Evolutionary conservation across 2,797 vertebrate genomes (phyloP), one percentile per base, ranked within the genome.

Genomic region (Chelmon rostratus): DNA sequence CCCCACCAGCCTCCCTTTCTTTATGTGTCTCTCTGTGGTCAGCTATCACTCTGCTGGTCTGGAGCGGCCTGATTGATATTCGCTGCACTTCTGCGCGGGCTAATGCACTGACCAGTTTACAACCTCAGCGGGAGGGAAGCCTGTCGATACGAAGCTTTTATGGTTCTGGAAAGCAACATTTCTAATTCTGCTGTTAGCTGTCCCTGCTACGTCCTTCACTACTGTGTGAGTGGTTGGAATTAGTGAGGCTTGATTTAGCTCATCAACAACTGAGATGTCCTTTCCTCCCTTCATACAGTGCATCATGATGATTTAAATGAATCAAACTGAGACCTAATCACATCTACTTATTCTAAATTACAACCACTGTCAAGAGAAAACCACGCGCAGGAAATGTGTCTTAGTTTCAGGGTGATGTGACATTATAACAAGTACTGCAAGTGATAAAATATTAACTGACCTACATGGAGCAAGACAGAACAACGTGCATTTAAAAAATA

Each of bases 61-160:
- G 65, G 19, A 46, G 54, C 38, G 37, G 59, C 47, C 87, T 86
- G 63, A 81, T 93, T 92, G 62, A 86, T 87, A 93, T 85, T 93
- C 91, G 82, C 25, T 49, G 76, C 87, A 78, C 76, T 82, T 76
- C 76, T 74, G 69, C 1, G 6, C 68, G 73, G 71, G 62, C 80
- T 85, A 81, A 88, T 81, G 73, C 74, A 49, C 63, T 68, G 82
- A 79, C 62, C 76, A 71, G 66, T 88, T 89, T 84, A 86, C 81
- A 86, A 78, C 81, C 79, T 88, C 70, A 37, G 83, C 80, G 79
- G 84, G 79, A 86, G 84, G 84, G 80, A 87, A 79, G 83, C 68
- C 40, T 68, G 78, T 87, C 88, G 87, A 78, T 77, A 72, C 0
- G 5, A 79, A 71, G 37, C 61, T 81, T 83, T 85, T 81, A 85